phyloP scores from a whole-genome alignment of 2,113 vertebrate genomes.

The Apodemus sylvaticus region DNA sequence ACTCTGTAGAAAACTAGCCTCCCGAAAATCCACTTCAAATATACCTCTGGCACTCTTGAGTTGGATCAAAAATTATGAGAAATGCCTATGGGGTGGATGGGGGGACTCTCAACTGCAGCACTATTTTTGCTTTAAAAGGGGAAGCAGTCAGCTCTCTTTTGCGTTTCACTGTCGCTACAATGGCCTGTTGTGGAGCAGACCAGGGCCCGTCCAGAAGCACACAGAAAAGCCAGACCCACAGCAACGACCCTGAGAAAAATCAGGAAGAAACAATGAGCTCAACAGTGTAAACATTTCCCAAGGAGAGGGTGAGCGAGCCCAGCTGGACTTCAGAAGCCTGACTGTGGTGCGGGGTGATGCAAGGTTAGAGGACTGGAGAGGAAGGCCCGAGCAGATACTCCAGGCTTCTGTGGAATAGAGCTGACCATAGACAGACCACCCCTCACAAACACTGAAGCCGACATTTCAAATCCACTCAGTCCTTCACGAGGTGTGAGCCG shows the following conservation, averaged over 20 bases:
- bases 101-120: not conserved
- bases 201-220: not conserved
- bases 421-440: not conserved
- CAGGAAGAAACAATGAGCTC: not conserved
- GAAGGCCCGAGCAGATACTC: accelerated
- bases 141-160: not conserved
- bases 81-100: not conserved
- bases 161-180: not conserved
- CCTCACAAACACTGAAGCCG: not conserved
- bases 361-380: not conserved
- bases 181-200: not conserved
- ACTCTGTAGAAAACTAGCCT: not conserved
- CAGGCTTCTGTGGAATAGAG: not conserved
- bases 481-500: not conserved
- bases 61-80: not conserved
- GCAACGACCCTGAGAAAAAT: not conserved
- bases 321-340: not conserved
- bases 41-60: not conserved
- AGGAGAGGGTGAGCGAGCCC: not conserved
- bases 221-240: not conserved
- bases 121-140: not conserved
- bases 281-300: not conserved
- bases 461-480: not conserved
- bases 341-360: not conserved
- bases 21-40: not conserved